These are phyloP conservation scores for Lophochroa leadbeateri DNA, from an alignment of 2,113 vertebrate genomes.

Conservation along the genomic window DNA sequence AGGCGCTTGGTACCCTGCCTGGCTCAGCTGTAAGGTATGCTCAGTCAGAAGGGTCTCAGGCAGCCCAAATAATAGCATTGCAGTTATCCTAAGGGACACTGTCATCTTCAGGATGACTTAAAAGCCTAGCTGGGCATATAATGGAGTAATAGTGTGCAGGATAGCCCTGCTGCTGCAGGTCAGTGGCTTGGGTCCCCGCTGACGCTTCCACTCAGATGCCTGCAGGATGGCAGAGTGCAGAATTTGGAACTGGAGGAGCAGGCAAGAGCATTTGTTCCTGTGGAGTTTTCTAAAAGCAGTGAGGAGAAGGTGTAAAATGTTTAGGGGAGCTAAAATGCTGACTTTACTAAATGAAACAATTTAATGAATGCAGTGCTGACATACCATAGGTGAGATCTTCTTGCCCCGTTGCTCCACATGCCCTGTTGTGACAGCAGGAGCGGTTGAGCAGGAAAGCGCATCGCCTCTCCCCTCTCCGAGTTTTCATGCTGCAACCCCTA, in stretches of 20 bases:
- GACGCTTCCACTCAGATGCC: not conserved
- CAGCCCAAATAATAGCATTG: not conserved
- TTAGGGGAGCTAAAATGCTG: not conserved
- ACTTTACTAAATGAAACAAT: not conserved
- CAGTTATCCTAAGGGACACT: not conserved
- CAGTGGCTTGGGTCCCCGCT: accelerated
- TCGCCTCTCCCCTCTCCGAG: accelerated
- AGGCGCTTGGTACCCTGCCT: not conserved
- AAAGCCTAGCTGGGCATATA: not conserved
- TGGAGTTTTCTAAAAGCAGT: not conserved
- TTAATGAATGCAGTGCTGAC: not conserved
- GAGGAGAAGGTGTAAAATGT: not conserved
- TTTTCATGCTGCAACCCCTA: not conserved
- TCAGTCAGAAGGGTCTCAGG: not conserved
- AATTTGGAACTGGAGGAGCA: not conserved
- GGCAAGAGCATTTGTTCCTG: not conserved
- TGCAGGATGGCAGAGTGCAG: not conserved
- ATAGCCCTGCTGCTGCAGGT: not conserved
- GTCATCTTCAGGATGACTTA: not conserved
- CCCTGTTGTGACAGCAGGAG: not conserved
- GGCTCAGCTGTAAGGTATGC: not conserved
- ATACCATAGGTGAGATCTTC: not conserved
- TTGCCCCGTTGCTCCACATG: not conserved
- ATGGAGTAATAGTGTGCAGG: accelerated
- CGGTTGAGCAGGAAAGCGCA: accelerated